Evolutionary conservation across 2,113 vertebrate genomes (phyloP).

Genomic region (Microcebus lehilahytsara): DNA sequence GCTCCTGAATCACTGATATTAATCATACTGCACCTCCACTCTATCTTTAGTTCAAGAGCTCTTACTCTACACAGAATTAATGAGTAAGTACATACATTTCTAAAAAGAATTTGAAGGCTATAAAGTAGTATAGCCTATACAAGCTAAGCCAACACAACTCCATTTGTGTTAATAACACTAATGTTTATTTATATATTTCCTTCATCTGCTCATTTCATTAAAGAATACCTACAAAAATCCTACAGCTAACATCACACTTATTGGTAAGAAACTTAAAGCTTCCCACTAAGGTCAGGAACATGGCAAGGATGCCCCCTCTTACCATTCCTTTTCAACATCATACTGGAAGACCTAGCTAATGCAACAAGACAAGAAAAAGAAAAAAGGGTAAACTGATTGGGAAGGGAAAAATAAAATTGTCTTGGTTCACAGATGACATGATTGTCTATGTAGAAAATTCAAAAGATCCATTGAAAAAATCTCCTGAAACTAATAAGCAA

Average conservation of each 20-base stretch:
- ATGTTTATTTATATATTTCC: background rate
- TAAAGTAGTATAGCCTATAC: background rate
- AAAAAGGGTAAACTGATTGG: background rate
- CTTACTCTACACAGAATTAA: background rate
- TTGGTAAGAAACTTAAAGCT: background rate
- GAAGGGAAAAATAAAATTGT: background rate
- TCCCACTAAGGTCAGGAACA: background rate
- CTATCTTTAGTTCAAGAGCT: background rate
- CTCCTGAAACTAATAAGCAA: background rate
- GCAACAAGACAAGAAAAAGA: background rate
- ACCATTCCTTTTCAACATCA: background rate
- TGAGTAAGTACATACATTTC: background rate
- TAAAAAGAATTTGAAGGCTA: background rate
- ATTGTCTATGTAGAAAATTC: background rate
- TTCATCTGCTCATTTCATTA: background rate
- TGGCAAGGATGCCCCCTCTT: background rate
- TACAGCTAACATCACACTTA: background rate
- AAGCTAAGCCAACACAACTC: background rate
- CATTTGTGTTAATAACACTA: background rate
- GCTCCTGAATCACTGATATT: background rate
- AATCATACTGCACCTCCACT: background rate
- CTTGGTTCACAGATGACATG: background rate
- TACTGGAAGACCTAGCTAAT: background rate
- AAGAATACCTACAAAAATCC: background rate
- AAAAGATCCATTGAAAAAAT: background rate